Conservation (phyloP, 2,888 invertebrate genomes). For the Cabera pusaria region DNA sequence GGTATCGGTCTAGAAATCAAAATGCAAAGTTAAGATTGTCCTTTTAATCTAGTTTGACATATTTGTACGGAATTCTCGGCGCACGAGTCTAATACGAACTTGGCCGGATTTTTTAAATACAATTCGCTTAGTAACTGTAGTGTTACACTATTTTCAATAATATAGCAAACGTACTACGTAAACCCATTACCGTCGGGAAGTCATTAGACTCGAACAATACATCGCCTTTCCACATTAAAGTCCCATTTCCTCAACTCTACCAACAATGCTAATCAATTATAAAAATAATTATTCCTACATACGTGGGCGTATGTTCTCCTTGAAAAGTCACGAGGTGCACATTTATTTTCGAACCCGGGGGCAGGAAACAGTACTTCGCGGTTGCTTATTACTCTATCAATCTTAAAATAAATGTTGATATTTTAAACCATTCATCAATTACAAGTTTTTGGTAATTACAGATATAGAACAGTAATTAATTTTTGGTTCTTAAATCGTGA, state of each 20-base stretch:
- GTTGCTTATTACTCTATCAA: constrained; percentile 10
- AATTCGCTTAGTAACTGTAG: too few species aligned
- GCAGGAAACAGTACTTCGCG: constrained; percentile 12
- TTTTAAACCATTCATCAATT: constrained; percentile 15
- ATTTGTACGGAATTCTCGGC: too few species aligned
- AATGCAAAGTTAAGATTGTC: too few species aligned
- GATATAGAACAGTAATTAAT: constrained; percentile 3
- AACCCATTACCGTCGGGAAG: constrained; percentile 4
- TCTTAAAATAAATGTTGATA: constrained; percentile 6
- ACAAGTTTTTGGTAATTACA: constrained; percentile 15
- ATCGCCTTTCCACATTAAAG: constrained; percentile 1
- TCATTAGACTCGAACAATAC: too few species aligned
- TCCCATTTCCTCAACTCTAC: constrained; percentile 6
- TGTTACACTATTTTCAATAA: too few species aligned
- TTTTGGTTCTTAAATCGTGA: constrained; percentile 12
- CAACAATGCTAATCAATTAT: constrained; percentile 13
- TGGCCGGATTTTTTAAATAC: too few species aligned
- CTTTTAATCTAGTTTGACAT: too few species aligned
- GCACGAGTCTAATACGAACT: too few species aligned
- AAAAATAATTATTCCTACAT: constrained; percentile 6
- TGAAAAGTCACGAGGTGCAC: constrained; percentile 6
- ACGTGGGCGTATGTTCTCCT: constrained; percentile 11
- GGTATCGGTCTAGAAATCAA: too few species aligned
- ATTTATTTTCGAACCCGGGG: constrained; percentile 3
- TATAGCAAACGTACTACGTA: too few species aligned